A percentile compares a stretch with the other conserved stretches of the same genome.
Conservation (phyloP, 1,140 invertebrate genomes). For the Pygmarrhopalites habei region DNA sequence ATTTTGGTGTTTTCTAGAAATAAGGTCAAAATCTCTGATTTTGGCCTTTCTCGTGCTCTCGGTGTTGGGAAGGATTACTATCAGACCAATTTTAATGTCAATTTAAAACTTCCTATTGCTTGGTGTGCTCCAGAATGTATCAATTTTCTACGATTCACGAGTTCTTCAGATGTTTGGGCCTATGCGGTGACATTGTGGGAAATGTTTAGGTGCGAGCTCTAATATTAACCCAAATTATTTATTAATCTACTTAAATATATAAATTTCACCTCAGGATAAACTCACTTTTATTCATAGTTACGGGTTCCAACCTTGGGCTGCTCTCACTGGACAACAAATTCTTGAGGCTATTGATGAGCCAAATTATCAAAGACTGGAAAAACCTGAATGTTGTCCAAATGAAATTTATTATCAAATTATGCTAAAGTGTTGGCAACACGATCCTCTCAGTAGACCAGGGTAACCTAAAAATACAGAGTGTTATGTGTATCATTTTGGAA, state of each 20-base stretch:
- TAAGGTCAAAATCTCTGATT: slow-evolving; percentile 97
- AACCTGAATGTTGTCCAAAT: slow-evolving; percentile 88
- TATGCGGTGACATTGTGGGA: slow-evolving; percentile 98
- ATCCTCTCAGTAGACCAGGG: slow-evolving; percentile 77
- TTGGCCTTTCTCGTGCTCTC: slow-evolving; percentile 88
- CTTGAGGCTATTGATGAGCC: slow-evolving; percentile 92
- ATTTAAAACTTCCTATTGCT: slow-evolving; percentile 93
- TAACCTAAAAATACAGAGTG: no score
- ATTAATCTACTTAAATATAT: no score
- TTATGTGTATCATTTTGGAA: no score
- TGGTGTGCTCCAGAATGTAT: slow-evolving; percentile 99
- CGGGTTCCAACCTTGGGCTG: slow-evolving; percentile 92
- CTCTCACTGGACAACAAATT: slow-evolving; percentile 89
- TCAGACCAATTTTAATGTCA: slow-evolving; percentile 96
- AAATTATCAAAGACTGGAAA: slow-evolving; percentile 77
- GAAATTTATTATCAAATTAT: slow-evolving; percentile 82
- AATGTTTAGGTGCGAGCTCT: no score
- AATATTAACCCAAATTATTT: no score
- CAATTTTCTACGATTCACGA: slow-evolving; percentile 90
- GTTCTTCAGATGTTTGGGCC: slow-evolving; percentile 94
- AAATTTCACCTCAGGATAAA: no score
- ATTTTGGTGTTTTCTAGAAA: slow-evolving; percentile 92
- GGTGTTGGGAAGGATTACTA: slow-evolving; percentile 98
- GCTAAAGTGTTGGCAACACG: slow-evolving; percentile 92
- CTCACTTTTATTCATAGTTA: slow-evolving; percentile 54